A percentile compares a stretch with the other conserved stretches of the same genome.
phyloP scores from a whole-genome alignment of 2,888 invertebrate genomes.

The Cryptocheilus praepositus region DNA sequence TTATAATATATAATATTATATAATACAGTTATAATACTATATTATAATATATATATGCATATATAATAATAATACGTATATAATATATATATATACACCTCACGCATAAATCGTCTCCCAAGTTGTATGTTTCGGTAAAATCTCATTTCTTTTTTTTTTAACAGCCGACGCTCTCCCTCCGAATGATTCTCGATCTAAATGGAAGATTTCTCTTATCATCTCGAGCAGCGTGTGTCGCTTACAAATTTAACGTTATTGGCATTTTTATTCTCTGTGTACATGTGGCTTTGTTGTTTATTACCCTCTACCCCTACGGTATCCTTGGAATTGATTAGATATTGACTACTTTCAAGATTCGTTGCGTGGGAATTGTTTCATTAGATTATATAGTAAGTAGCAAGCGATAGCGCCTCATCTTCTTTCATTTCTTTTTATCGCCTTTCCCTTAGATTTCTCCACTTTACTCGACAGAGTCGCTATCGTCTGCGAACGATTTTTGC shows the following conservation, averaged over 20 bases:
- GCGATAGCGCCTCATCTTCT: conserved; percentile 19
- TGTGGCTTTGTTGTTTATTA: conserved; percentile 18
- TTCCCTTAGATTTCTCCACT: no score
- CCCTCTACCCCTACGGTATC: conserved; percentile 51
- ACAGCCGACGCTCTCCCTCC: conserved; percentile 31
- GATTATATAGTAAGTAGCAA: conserved; percentile 31
- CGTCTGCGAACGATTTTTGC: no score
- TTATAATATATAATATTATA: not conserved
- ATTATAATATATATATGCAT: not conserved
- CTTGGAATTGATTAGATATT: conserved; percentile 61
- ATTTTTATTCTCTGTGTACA: conserved; percentile 25
- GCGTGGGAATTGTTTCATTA: conserved; percentile 55
- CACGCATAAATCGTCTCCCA: conserved; percentile 36
- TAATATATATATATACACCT: conserved; percentile 46
- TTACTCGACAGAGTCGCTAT: no score
- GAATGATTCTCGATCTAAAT: conserved; percentile 43
- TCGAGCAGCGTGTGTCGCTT: conserved; percentile 28
- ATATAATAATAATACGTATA: conserved; percentile 30
- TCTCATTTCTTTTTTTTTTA: conserved; percentile 5
- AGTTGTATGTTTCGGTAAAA: conserved; percentile 34
- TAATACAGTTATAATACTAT: conserved; percentile 1
- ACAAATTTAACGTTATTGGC: conserved; percentile 35
- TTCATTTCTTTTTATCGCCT: not conserved
- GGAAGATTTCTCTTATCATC: conserved; percentile 51
- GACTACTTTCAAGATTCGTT: conserved; percentile 70